Conservation (phyloP, 2,888 invertebrate genomes). For the Cataglyphis altisquamis region DNA sequence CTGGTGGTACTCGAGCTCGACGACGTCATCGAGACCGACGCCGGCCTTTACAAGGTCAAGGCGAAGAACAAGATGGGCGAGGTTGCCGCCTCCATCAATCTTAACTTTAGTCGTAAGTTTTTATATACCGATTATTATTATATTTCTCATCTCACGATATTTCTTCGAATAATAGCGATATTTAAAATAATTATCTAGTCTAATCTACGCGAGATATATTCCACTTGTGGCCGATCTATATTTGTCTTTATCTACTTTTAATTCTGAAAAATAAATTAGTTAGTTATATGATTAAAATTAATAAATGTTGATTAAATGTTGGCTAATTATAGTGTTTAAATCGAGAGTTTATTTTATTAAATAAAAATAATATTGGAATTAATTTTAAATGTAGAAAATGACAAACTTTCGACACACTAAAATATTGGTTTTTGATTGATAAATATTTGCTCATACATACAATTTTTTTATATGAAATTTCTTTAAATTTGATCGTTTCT, state of each 20-base stretch:
- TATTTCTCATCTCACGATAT: not conserved
- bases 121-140: not conserved
- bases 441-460: not conserved
- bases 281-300: not conserved
- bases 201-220: not conserved
- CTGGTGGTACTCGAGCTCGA: slow-evolving; percentile 97
- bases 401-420: not conserved
- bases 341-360: not conserved
- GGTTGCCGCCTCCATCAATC: slow-evolving; percentile 98
- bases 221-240: not conserved
- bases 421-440: not conserved
- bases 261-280: not conserved
- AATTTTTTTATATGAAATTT: slow-evolving; percentile 26
- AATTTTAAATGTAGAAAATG: not conserved
- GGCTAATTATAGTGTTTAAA: not conserved
- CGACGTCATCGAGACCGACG: slow-evolving; percentile 98
- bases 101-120: slow-evolving; percentile 98
- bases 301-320: not conserved
- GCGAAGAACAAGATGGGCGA: slow-evolving; percentile 99
- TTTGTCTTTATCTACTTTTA: slow-evolving; percentile 1
- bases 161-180: not conserved
- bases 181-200: not conserved
- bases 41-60: slow-evolving; percentile 98
- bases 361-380: not conserved
- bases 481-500: slow-evolving; percentile 37